These are phyloP conservation scores for Nebria ingens DNA, from an alignment of 1,140 invertebrate genomes.

Conservation along the genomic window DNA sequence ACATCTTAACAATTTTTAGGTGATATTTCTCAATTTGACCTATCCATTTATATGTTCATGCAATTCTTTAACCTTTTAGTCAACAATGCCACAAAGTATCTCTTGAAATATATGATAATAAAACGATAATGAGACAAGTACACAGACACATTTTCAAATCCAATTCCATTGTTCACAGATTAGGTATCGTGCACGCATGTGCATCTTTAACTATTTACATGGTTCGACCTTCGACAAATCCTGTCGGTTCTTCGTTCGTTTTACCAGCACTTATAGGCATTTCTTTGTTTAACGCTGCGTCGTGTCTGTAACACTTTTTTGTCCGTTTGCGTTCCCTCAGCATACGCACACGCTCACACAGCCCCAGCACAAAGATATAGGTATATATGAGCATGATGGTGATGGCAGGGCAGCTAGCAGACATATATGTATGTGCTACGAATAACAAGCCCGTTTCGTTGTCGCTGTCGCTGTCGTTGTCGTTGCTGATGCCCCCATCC, in stretches of 20 bases:
- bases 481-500: background rate
- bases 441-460: too few species aligned
- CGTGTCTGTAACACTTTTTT: background rate
- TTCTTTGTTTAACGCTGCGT: background rate
- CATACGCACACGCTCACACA: too few species aligned
- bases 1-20: too few species aligned
- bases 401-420: background rate
- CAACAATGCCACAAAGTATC: too few species aligned
- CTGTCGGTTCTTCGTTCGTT: background rate
- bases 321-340: background rate
- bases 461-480: too few species aligned
- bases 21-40: too few species aligned
- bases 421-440: background rate
- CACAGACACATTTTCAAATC: too few species aligned
- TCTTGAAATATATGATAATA: too few species aligned
- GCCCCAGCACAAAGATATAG: background rate
- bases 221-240: background rate
- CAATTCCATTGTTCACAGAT: background rate
- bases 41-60: too few species aligned
- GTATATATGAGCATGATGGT: background rate
- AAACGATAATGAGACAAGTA: too few species aligned
- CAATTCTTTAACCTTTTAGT: too few species aligned
- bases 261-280: conserved; percentile 1
- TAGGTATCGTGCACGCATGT: background rate
- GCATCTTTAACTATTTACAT: background rate